Conservation (phyloP, 1,140 invertebrate genomes). For the Lepeophtheirus salmonis region DNA sequence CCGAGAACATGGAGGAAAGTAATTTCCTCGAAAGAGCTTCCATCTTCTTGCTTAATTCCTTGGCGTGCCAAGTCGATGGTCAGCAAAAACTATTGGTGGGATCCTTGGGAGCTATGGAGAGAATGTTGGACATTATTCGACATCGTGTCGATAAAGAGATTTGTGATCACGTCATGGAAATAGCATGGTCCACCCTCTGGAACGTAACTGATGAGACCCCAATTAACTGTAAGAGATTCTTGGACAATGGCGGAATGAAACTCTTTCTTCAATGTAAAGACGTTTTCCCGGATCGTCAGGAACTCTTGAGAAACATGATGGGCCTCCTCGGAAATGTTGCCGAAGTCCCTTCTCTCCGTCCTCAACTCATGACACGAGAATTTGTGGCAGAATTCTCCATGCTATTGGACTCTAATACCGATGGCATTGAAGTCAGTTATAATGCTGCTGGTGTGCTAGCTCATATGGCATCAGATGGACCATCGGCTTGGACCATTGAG, state of each 20-base stretch:
- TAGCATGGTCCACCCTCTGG: slow-evolving; percentile 94
- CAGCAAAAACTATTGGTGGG: slow-evolving; percentile 74
- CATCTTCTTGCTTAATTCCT: slow-evolving; percentile 43
- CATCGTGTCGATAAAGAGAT: slow-evolving; percentile 40
- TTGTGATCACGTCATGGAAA: slow-evolving; percentile 88
- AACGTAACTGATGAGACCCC: slow-evolving; percentile 94
- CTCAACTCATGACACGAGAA: slow-evolving; percentile 57
- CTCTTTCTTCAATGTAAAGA: slow-evolving; percentile 48
- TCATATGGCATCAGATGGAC: slow-evolving; percentile 81
- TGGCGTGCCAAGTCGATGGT: slow-evolving; percentile 88
- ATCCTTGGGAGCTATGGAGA: slow-evolving; percentile 63
- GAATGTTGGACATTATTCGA: slow-evolving; percentile 12
- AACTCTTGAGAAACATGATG: slow-evolving; percentile 87
- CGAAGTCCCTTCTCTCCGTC: slow-evolving; percentile 65
- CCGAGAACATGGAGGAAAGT: not conserved
- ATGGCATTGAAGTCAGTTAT: slow-evolving; percentile 92
- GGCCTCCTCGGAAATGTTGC: slow-evolving; percentile 86
- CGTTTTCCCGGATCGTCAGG: slow-evolving; percentile 66
- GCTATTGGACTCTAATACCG: slow-evolving; percentile 58
- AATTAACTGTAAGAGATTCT: slow-evolving; percentile 70
- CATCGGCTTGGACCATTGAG: slow-evolving; percentile 54
- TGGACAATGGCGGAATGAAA: slow-evolving; percentile 63
- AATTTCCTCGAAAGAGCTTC: not conserved
- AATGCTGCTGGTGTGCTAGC: slow-evolving; percentile 88
- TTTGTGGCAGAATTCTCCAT: slow-evolving; percentile 69